phyloP scores from a whole-genome alignment of 2,888 invertebrate species.

The Folsomia candida region DNA sequence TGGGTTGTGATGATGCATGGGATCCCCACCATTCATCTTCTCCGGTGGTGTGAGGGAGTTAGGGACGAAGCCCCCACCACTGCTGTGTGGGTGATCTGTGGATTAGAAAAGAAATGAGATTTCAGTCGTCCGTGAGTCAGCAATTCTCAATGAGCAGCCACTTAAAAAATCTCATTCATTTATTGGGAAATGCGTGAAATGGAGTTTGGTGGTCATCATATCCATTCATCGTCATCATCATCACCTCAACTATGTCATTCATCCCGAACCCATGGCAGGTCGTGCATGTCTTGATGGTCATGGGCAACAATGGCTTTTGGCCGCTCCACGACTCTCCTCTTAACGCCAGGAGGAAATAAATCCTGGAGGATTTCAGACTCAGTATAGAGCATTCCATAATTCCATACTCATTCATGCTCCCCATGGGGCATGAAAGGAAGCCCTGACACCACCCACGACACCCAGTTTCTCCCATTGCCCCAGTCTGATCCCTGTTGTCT shows the following conservation, averaged over 20 bases:
- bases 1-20: background rate
- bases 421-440: no score
- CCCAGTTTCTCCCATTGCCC: no score
- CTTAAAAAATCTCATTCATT: background rate
- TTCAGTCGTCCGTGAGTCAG: background rate
- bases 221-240: background rate
- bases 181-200: background rate
- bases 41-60: slow-evolving; percentile 57
- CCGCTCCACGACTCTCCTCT: background rate
- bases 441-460: no score
- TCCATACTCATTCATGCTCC: no score
- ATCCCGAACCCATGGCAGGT: background rate
- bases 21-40: slow-evolving; percentile 54
- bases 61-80: slow-evolving; percentile 52
- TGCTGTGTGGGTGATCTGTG: slow-evolving; percentile 50
- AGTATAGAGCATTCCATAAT: no score
- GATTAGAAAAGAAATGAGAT: background rate
- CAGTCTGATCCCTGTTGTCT: no score
- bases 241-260: background rate
- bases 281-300: background rate
- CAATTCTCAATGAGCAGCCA: background rate
- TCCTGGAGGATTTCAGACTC: background rate
- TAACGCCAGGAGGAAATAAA: background rate
- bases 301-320: background rate
- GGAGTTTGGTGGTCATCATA: no score